These are phyloP conservation scores for Amblyornis subalaris DNA, from an alignment of 2,113 vertebrate genomes.

Conservation along the genomic window DNA sequence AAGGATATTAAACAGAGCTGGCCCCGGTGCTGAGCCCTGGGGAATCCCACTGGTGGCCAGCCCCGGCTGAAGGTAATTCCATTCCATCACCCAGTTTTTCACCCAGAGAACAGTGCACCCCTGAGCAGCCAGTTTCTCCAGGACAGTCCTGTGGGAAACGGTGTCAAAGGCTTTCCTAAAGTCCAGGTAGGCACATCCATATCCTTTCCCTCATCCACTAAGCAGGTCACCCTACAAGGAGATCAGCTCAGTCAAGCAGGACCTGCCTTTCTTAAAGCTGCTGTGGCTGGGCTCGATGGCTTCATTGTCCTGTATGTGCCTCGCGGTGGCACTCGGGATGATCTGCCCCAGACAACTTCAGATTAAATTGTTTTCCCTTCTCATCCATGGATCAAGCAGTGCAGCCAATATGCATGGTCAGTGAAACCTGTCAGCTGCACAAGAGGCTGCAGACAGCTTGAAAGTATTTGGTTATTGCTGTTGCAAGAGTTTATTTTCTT, in stretches of 20 bases:
- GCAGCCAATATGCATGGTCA: background rate
- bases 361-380: background rate
- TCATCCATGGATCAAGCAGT: background rate
- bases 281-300: background rate
- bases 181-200: background rate
- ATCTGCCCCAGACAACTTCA: background rate
- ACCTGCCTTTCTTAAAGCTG: background rate
- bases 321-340: background rate
- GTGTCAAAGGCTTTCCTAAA: background rate
- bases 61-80: background rate
- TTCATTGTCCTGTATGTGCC: accelerated
- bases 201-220: too few species aligned
- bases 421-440: constrained; percentile 41
- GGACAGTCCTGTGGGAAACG: background rate
- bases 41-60: background rate
- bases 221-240: background rate
- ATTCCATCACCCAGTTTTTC: accelerated
- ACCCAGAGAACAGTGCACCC: too few species aligned
- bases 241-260: background rate
- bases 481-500: background rate
- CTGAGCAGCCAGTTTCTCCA: accelerated
- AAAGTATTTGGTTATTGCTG: background rate
- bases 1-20: accelerated
- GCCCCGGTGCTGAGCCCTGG: accelerated
- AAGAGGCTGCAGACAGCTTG: background rate